phyloP scores from a whole-genome alignment of 2,113 vertebrate species.

The Pelusios castaneus region DNA sequence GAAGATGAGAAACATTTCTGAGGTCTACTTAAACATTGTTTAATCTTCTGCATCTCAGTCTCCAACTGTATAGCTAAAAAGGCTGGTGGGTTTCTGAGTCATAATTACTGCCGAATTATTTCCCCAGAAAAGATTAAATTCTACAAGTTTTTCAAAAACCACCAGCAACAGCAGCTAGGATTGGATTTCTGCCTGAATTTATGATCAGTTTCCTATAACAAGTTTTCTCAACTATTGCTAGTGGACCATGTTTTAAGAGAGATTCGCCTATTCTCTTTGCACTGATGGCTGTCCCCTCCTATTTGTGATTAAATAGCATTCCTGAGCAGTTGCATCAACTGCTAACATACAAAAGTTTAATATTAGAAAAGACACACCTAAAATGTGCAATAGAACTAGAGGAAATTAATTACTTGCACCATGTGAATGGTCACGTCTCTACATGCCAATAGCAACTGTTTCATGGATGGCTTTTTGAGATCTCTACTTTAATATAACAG shows the following conservation, averaged over 20 bases:
- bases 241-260: not conserved
- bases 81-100: slow-evolving; percentile 38
- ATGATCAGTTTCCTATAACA: slow-evolving; percentile 26
- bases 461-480: not conserved
- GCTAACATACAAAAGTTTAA: no score
- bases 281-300: not conserved
- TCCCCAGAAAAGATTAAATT: slow-evolving; percentile 53
- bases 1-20: slow-evolving; percentile 57
- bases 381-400: not conserved
- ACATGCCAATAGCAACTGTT: not conserved
- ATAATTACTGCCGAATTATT: slow-evolving; percentile 63
- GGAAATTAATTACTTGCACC: not conserved
- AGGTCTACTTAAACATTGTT: slow-evolving; percentile 65
- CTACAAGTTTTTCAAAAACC: slow-evolving; percentile 55
- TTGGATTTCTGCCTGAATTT: slow-evolving; percentile 43
- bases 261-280: not conserved
- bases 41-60: slow-evolving; percentile 56
- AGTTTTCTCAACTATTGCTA: not conserved
- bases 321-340: not conserved
- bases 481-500: not conserved
- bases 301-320: fast-evolving
- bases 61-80: slow-evolving; percentile 62
- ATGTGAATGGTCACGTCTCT: not conserved
- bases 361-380: not conserved
- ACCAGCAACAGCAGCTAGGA: slow-evolving; percentile 36